Conservation (phyloP, 2,888 invertebrate genomes). For the Panopea generosa region DNA sequence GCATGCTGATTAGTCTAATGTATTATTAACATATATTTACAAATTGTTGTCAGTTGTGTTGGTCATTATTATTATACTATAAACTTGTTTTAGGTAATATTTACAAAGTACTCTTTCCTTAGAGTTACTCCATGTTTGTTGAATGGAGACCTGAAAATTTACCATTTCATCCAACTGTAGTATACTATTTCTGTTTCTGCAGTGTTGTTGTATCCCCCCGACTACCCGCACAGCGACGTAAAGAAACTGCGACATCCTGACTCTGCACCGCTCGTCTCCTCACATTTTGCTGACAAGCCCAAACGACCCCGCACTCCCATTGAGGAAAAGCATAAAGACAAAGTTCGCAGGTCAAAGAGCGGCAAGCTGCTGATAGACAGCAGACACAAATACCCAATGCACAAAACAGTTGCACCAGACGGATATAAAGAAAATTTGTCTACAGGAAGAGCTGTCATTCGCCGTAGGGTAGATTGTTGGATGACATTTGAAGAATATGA, state of each 20-base stretch:
- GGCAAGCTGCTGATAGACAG: constrained; percentile 75
- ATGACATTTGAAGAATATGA: constrained; percentile 84
- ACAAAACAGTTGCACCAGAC: constrained; percentile 60
- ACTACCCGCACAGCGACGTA: constrained; percentile 69
- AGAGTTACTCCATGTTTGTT: too few relatives aligned
- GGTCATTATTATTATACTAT: too few relatives aligned
- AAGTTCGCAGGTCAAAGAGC: constrained; percentile 72
- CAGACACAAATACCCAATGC: constrained; percentile 73
- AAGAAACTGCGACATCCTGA: constrained; percentile 64
- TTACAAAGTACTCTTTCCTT: too few relatives aligned
- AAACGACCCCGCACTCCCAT: constrained; percentile 72
- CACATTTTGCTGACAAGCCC: constrained; percentile 73
- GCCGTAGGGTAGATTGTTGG: constrained; percentile 81
- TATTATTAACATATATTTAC: too few relatives aligned
- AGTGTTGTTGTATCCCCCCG: constrained; percentile 81
- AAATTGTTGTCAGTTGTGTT: too few relatives aligned
- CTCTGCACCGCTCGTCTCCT: constrained; percentile 70
- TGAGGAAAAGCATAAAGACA: constrained; percentile 75
- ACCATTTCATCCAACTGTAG: too few relatives aligned
- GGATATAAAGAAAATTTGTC: constrained; percentile 77
- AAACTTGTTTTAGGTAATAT: too few relatives aligned
- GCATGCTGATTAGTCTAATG: too few relatives aligned
- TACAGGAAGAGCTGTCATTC: constrained; percentile 80
- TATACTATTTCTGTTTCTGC: too few relatives aligned
- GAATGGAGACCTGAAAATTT: too few relatives aligned